phyloP scores from a whole-genome alignment of 2,797 vertebrate genomes.

The Sebastes steindachneri region DNA sequence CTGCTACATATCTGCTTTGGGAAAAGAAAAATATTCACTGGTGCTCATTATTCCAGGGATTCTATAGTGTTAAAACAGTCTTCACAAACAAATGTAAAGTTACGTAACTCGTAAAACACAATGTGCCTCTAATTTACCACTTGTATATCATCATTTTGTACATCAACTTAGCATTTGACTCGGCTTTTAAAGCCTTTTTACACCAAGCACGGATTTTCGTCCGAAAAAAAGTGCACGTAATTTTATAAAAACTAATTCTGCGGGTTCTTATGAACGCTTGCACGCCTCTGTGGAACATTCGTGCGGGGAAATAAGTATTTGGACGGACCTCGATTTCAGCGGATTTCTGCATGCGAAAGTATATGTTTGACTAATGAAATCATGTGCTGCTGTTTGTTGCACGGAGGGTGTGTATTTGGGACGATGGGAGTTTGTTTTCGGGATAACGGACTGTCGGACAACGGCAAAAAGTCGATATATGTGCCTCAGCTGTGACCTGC shows the following conservation, averaged over 20 bases:
- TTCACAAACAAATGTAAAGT: background rate
- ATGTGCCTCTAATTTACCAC: background rate
- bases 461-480: background rate
- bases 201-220: background rate
- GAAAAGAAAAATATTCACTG: background rate
- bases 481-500: conserved; percentile 5
- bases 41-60: background rate
- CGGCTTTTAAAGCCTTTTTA: background rate
- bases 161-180: background rate
- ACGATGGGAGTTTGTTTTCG: too few relatives aligned
- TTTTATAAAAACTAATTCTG: background rate
- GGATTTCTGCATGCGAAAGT: too few relatives aligned
- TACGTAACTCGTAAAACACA: background rate
- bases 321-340: too few relatives aligned
- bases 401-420: too few relatives aligned
- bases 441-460: too few relatives aligned
- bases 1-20: background rate
- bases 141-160: background rate
- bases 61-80: background rate
- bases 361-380: too few relatives aligned
- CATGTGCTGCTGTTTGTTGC: too few relatives aligned
- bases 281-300: too few relatives aligned
- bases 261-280: too few relatives aligned
- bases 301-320: too few relatives aligned
- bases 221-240: background rate